Evolutionary conservation across 2,797 vertebrate species (phyloP).

Genomic region (Linurgus olivaceus): DNA sequence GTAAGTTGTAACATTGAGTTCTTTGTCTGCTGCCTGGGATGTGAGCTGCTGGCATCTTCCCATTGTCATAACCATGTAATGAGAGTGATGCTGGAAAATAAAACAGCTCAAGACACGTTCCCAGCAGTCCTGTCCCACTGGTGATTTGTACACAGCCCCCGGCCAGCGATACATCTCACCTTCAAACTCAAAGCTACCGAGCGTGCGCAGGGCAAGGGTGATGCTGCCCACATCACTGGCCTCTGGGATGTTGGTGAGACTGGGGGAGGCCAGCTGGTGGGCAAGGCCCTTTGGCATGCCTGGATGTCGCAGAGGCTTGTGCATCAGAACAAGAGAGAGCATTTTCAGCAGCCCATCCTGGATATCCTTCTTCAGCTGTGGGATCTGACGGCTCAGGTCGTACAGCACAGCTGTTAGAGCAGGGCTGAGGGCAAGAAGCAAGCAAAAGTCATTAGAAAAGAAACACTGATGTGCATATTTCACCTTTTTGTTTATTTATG

Average conservation of each 20-base stretch:
- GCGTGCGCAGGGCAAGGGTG: slow-evolving; percentile 92
- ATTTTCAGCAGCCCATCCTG: slow-evolving; percentile 98
- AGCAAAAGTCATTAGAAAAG: neutral
- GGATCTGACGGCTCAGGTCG: slow-evolving; percentile 96
- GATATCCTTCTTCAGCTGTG: slow-evolving; percentile 97
- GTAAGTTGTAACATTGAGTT: neutral
- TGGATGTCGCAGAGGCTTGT: slow-evolving; percentile 94
- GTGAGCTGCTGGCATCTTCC: neutral
- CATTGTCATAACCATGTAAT: neutral
- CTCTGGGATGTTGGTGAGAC: slow-evolving; percentile 94
- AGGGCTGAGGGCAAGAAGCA: slow-evolving; percentile 78
- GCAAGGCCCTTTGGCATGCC: slow-evolving; percentile 98
- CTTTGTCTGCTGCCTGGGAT: neutral
- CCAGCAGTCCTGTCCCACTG: accelerated
- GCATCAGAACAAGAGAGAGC: slow-evolving; percentile 97
- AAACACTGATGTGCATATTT: neutral
- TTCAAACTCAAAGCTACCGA: slow-evolving; percentile 98
- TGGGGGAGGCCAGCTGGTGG: slow-evolving; percentile 93
- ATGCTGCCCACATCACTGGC: slow-evolving; percentile 96
- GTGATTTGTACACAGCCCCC: neutral
- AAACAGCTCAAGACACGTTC: neutral
- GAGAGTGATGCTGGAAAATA: neutral
- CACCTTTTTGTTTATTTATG: neutral
- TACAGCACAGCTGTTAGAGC: slow-evolving; percentile 95
- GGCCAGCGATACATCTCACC: slow-evolving; percentile 69